Base-by-base conservation (phyloP, 1,140 invertebrate genomes). In the Palaemon carinicauda region DNA sequence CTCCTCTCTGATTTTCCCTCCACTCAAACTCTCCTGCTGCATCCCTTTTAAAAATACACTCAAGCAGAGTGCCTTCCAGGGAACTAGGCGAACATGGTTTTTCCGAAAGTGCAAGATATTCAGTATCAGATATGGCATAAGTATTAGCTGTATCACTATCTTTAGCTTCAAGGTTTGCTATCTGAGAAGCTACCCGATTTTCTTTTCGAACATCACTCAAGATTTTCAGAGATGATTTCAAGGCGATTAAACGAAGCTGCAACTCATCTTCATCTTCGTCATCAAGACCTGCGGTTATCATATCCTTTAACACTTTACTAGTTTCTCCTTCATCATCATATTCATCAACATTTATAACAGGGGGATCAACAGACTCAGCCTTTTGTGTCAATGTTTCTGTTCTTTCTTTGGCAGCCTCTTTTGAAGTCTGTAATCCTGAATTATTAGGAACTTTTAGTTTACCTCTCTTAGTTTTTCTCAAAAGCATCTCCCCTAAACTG, bases 241-340 rank as follows among this genome's bases (percentile, higher is more conserved):
- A 65, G 51, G 87, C 87, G 60, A 80, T 80, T 0, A 75, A 29
- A 15, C 87, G 53, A 53, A 88, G 69, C 21, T 83, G 78, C 21
- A 88, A 53, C 56, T 88, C 87, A 60, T 88, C 87, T 52, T 88
- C 82, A 31, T 88, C 87, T 75, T 83, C 81, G 14, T 88, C 65
- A 41, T 88, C 82, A 14, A 82, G 31, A 17, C 52, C 51, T 53
- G n/a, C 17, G 54, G 21, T 41, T 41, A 41, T 41, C 41, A 41
- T 41, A 41, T 41, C 41, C 41, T 41, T 41, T 12, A 52, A 29
- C n/a, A 27, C 53, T 56, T 80, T 54, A 10, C 27, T n/a, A 54
- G 21, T 80, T 19, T 80, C 78, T 53, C 21, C n/a, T 27, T 29
- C 2, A 27, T 54, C n/a, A n/a, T n/a, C 41, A 41, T 41, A 5